A percentile compares a stretch with the other conserved stretches of the same genome.
phyloP scores from a whole-genome alignment of 2,113 vertebrate species.

The Raja brachyura region DNA sequence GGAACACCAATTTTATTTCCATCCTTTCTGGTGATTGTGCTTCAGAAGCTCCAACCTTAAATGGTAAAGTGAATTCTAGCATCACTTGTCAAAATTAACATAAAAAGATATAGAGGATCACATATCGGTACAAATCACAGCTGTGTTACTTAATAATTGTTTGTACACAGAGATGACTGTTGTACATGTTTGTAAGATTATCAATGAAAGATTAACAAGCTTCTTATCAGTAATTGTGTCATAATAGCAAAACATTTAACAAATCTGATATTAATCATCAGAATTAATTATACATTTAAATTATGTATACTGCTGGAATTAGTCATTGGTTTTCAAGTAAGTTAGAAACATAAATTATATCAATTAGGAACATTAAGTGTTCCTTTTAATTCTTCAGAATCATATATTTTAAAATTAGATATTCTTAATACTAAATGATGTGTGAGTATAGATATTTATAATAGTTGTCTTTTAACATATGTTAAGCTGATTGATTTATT shows the following conservation, averaged over 20 bases:
- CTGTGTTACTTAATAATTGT: background rate
- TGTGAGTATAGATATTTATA: background rate
- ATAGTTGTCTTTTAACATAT: background rate
- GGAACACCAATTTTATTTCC: constrained; percentile 9
- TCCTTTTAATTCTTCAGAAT: background rate
- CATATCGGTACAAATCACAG: background rate
- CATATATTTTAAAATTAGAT: background rate
- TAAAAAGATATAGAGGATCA: background rate
- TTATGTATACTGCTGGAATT: background rate
- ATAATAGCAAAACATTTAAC: background rate
- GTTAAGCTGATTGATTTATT: background rate
- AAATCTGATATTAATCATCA: background rate
- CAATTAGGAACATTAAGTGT: background rate
- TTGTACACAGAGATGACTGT: background rate
- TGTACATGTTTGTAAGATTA: background rate
- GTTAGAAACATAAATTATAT: background rate
- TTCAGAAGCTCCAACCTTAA: background rate
- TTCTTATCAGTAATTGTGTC: background rate
- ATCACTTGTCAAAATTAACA: background rate
- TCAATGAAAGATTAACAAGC: background rate
- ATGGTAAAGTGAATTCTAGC: constrained; percentile 9
- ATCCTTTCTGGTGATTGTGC: constrained; percentile 28
- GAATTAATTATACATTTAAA: background rate
- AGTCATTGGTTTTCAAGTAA: background rate
- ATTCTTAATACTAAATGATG: background rate